phyloP scores from a whole-genome alignment of 37 sponge, comb jelly and placozoan genomes.

The Cliona cf. orientalis region DNA sequence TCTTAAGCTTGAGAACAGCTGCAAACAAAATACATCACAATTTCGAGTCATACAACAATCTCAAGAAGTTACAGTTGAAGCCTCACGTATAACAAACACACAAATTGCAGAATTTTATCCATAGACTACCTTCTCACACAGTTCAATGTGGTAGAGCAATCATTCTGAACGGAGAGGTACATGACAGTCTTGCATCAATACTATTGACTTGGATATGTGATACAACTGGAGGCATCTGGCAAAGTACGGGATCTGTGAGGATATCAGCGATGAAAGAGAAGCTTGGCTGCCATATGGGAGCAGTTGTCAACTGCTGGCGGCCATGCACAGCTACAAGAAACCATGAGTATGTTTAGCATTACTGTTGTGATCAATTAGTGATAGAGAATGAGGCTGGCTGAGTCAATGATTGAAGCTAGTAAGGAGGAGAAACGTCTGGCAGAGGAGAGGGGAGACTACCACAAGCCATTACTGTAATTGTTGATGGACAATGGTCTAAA shows the following conservation, averaged over 20 bases:
- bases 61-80: too few relatives aligned
- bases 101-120: constrained; percentile 13
- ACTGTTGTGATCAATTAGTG: constrained; percentile 32
- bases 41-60: too few relatives aligned
- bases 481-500: constrained; percentile 26
- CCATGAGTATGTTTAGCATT: constrained; percentile 28
- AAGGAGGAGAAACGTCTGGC: constrained; percentile 18
- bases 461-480: constrained; percentile 21
- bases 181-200: constrained; percentile 44
- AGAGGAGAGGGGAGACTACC: neutral
- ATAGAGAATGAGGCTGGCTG: neutral
- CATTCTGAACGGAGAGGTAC: constrained; percentile 18
- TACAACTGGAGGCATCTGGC: constrained; percentile 16
- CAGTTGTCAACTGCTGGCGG: constrained; percentile 66
- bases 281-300: constrained; percentile 52
- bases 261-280: constrained; percentile 49
- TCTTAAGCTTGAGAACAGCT: too few relatives aligned
- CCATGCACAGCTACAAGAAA: constrained; percentile 5
- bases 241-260: constrained; percentile 38
- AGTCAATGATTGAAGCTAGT: constrained; percentile 17
- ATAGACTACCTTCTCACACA: neutral
- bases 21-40: too few relatives aligned
- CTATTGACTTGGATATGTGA: neutral
- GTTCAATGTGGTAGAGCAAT: constrained; percentile 10
- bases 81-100: constrained; percentile 41